Conservation (phyloP, 2,113 vertebrate species). For the Phyllostomus hastatus region DNA sequence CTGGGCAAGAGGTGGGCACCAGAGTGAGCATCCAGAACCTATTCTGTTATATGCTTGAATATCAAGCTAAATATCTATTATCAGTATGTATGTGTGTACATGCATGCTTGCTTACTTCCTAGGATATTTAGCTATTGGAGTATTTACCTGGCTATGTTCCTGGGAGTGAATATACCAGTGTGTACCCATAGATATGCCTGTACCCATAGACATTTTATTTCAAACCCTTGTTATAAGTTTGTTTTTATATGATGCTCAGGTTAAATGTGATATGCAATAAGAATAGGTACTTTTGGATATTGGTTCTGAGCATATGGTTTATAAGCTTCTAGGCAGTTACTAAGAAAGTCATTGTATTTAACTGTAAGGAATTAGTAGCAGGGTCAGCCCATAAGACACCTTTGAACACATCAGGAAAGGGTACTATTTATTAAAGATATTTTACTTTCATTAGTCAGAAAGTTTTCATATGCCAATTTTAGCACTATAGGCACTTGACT, state of each 20-base stretch:
- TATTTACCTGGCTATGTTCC: background rate
- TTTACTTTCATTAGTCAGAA: conserved; percentile 1
- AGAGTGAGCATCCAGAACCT: background rate
- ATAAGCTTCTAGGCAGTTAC: background rate
- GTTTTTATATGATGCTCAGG: conserved; percentile 16
- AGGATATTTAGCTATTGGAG: background rate
- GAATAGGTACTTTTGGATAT: conserved; percentile 1
- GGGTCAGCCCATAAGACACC: background rate
- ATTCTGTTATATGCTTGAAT: background rate
- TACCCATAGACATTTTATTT: background rate
- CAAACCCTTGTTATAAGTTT: background rate
- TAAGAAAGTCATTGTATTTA: background rate
- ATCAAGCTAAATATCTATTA: background rate
- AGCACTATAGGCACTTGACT: background rate
- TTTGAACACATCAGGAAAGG: background rate
- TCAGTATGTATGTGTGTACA: background rate
- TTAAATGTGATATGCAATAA: conserved; percentile 9
- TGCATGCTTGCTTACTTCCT: background rate
- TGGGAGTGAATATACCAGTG: background rate
- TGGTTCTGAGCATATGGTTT: background rate
- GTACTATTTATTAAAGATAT: conserved; percentile 1
- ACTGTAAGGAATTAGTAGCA: conserved; percentile 12
- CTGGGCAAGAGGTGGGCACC: background rate
- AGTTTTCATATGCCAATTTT: conserved; percentile 9
- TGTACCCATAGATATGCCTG: background rate